These are phyloP conservation scores for Listrodromus nycthemerus DNA, from an alignment of 2,888 invertebrate genomes.

Conservation along the genomic window DNA sequence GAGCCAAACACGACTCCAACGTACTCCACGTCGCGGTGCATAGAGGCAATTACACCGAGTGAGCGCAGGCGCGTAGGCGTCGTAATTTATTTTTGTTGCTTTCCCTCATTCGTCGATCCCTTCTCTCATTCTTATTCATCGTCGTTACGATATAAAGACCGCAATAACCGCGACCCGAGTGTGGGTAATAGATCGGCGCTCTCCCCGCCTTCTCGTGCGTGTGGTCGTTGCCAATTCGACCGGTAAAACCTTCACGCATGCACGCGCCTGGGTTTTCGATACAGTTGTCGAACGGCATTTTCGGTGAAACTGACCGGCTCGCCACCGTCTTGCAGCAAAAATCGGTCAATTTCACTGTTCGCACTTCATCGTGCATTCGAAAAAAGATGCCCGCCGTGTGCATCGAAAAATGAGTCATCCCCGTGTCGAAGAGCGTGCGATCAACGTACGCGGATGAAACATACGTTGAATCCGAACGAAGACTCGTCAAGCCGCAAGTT, in stretches of 20 bases:
- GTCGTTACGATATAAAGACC: conserved; percentile 37
- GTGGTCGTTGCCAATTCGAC: conserved; percentile 37
- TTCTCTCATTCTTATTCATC: conserved; percentile 25
- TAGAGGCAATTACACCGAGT: conserved; percentile 20
- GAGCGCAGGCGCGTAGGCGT: conserved; percentile 28
- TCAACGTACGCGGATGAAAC: neutral
- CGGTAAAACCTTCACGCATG: conserved; percentile 20
- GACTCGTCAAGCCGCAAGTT: neutral
- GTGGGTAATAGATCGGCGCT: conserved; percentile 24
- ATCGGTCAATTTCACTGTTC: neutral
- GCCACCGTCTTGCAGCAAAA: neutral
- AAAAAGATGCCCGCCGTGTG: neutral
- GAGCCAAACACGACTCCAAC: conserved; percentile 46
- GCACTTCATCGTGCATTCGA: neutral
- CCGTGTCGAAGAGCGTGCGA: neutral
- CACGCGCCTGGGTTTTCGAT: conserved; percentile 3
- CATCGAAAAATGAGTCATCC: conserved; percentile 35
- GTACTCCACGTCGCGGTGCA: conserved; percentile 4
- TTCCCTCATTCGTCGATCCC: neutral
- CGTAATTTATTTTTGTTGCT: conserved; percentile 38
- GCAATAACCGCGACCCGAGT: conserved; percentile 32
- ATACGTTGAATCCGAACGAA: too few species aligned
- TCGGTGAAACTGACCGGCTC: conserved; percentile 11
- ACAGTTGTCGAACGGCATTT: neutral
- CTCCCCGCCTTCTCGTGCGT: neutral